phyloP scores from a whole-genome alignment of 2,888 invertebrate species.

The Drosophila subquinaria region DNA sequence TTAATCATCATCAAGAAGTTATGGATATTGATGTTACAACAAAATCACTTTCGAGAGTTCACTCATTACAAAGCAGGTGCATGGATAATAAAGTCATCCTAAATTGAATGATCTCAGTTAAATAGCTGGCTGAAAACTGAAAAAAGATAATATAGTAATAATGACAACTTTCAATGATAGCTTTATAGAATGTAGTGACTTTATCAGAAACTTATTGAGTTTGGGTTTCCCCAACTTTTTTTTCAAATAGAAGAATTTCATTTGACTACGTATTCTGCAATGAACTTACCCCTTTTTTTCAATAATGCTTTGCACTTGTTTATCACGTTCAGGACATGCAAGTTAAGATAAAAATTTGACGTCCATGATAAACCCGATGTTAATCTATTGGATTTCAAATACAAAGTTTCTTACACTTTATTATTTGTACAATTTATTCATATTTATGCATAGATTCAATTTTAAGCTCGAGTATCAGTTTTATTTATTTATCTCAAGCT shows the following conservation, averaged over 20 bases:
- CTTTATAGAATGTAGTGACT: neutral
- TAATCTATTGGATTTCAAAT: slow-evolving; percentile 5
- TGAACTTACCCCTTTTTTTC: no score
- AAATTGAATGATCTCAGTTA: neutral
- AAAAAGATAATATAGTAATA: neutral
- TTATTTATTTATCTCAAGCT: slow-evolving; percentile 4
- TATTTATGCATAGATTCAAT: slow-evolving; percentile 13
- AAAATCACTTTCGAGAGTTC: neutral
- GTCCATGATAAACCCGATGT: slow-evolving; percentile 1
- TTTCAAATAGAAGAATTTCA: no score
- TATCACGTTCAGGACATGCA: slow-evolving; percentile 19
- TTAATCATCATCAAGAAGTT: slow-evolving; percentile 24
- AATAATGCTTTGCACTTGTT: slow-evolving; percentile 8
- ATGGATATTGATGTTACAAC: slow-evolving; percentile 11
- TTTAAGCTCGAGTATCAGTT: slow-evolving; percentile 3
- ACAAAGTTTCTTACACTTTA: slow-evolving; percentile 9
- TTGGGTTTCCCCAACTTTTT: no score
- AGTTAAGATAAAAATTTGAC: slow-evolving; percentile 13
- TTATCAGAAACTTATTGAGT: neutral
- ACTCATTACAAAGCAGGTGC: neutral
- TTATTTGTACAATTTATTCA: slow-evolving; percentile 13
- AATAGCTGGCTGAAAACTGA: neutral
- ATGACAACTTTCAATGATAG: neutral
- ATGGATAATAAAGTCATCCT: neutral
- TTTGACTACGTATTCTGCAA: no score